Evolutionary conservation across 92 coral and sea anemone species (phyloP), one percentile per base, ranked within the genome.

Genomic region (Zoanthus sansibaricus): DNA sequence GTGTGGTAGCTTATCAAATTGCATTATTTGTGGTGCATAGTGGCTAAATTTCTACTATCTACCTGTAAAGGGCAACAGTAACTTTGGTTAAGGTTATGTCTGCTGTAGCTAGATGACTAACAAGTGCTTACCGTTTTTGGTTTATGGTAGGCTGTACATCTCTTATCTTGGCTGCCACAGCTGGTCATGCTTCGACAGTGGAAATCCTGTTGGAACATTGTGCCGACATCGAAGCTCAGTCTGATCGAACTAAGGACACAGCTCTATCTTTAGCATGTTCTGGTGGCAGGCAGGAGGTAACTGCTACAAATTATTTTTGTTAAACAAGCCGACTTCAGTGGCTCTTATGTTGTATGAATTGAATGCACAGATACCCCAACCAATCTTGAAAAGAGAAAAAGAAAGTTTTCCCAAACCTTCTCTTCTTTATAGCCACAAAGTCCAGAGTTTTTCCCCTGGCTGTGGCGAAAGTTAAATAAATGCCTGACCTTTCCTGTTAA

Each of bases 211-310:
- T 95, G 54, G 98, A 97, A 9, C 94, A 92, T 37, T 93, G 94
- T 56, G 98, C 99, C 47, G 99, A 97, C 30, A 97, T 97, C 64
- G 99, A 97, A 83, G 97, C 99, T n/a, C 99, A 97, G 87, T 97
- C 99, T 7, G 99, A 97, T 88, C 95, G 99, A 5, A 97, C 99
- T 48, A 97, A 97, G 84, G 99, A 97, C 79, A 97, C 99, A 18
- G 99, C 99, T 47, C 92, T 97, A 21, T 97, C 99, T 4, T 86
- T 97, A 72, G 99, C 99, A 44, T 97, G 99, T 86, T 97, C 99
- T 42, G 99, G 99, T 56, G 99, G 99, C 30, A 88, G 99, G 52
- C 99, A 97, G 89, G 99, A 97, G 97, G 99, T 97, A 49, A 52
- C 3, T 47, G 13, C 6, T 17, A 15, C 0, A 9, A 49, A 25